Evolutionary conservation across 2,888 invertebrate species (phyloP).

Genomic region (Callinectes sapidus): DNA sequence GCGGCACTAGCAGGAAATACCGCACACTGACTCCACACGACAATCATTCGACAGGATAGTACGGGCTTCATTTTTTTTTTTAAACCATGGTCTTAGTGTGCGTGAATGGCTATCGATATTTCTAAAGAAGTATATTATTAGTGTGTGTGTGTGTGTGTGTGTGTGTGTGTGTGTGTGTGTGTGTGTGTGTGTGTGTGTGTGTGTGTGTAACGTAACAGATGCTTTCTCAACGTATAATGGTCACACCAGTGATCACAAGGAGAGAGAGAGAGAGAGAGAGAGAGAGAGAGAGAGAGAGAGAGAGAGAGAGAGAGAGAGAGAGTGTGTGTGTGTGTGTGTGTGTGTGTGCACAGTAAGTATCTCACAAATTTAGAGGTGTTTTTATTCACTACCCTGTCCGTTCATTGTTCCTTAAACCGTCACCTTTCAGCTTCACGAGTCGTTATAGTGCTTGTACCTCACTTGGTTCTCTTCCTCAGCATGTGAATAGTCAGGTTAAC

Average conservation of each 20-base stretch:
- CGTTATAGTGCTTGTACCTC: background rate
- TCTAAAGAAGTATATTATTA: background rate
- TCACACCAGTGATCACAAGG: background rate
- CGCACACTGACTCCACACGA: background rate
- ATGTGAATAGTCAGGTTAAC: background rate
- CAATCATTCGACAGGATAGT: background rate
- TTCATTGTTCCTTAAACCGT: background rate
- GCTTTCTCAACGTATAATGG: background rate
- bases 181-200: conserved; percentile 25
- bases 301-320: conserved; percentile 18
- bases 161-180: conserved; percentile 14
- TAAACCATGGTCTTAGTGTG: background rate
- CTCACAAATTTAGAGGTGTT: background rate
- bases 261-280: conserved; percentile 23
- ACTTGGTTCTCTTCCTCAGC: background rate
- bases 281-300: conserved; percentile 16
- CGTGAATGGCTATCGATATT: background rate
- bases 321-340: no score
- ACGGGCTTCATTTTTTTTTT: background rate
- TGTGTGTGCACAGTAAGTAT: no score
- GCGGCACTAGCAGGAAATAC: conserved; percentile 1
- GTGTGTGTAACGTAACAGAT: background rate
- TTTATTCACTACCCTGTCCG: background rate
- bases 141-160: background rate
- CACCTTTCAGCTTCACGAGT: background rate